Evolutionary conservation across 2,113 vertebrate genomes (phyloP), one percentile per base, ranked within the genome.

Genomic region (Menura novaehollandiae): DNA sequence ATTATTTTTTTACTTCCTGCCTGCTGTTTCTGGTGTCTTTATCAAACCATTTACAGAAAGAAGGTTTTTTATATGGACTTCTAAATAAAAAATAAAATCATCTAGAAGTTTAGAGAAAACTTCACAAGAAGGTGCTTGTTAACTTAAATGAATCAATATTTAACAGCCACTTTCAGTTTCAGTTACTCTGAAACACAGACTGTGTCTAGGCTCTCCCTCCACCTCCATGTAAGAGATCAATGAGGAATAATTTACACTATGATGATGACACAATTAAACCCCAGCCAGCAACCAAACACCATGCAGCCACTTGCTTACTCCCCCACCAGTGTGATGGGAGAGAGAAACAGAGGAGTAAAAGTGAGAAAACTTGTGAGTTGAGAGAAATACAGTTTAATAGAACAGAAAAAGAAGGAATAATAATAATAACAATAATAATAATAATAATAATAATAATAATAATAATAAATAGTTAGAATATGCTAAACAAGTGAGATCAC

Each of bases 201-300:
- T 66, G 69, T 82, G 79, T 56, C 79, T 74, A 23, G 47, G 76
- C 33, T 92, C 35, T 83, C 21, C 41, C 41, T 32, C 43, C 69
- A 82, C 67, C 49, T 81, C 32, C 41, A 19, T 26, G 10, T n/a
- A 10, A 82, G 77, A 93, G 63, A 95, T 95, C 83, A 85, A 88
- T 91, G 89, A 92, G 51, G 77, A 85, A 76, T 92, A 75, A 93
- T 94, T 97, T 95, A 59, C 63, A 66, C 67, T 91, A 53, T 67
- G 71, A 87, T 85, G 55, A 37, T 69, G 49, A 44, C 55, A 62
- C 49, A 55, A 27, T 21, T n/a, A 81, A 55, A 56, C 27, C 35
- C 43, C 69, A 81, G 62, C 6, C 49, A 74, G 41, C 11, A 43
- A 28, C 69, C 37, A 7, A 87, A 51, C 62, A 8, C 13, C 68